A percentile compares a stretch with the other conserved stretches of the same genome.
phyloP scores from a whole-genome alignment of 2,113 vertebrate species.

The Megaleporinus macrocephalus region DNA sequence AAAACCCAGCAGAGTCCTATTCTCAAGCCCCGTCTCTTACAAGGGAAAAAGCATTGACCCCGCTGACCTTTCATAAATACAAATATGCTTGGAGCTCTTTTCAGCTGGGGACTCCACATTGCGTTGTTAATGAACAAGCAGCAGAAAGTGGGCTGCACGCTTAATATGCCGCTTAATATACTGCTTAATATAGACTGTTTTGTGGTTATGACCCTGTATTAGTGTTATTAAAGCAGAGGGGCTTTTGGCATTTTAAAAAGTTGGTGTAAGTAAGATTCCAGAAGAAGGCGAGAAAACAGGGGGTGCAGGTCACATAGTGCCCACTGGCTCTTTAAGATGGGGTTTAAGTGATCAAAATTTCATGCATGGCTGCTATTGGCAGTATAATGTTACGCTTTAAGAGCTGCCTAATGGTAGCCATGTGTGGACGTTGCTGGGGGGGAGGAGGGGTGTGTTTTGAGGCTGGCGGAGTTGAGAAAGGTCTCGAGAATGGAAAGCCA shows the following conservation, averaged over 20 bases:
- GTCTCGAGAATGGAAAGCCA: constrained; percentile 64
- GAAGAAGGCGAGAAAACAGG: not conserved
- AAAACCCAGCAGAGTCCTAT: constrained; percentile 56
- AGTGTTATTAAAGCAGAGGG: not conserved
- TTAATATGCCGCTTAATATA: not conserved
- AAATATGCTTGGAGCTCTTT: not conserved
- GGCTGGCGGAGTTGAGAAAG: constrained; percentile 47
- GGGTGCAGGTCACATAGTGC: constrained; percentile 65
- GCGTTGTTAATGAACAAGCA: not conserved
- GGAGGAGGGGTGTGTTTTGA: constrained; percentile 61
- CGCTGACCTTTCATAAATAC: not conserved
- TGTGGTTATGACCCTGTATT: not conserved
- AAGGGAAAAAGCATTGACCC: not conserved
- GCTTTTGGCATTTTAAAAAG: not conserved
- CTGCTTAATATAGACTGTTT: not conserved
- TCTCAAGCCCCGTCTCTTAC: not conserved
- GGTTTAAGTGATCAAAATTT: constrained; percentile 79
- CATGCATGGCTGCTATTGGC: constrained; percentile 68
- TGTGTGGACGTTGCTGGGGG: constrained; percentile 69
- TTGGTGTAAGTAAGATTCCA: not conserved
- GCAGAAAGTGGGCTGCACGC: not conserved
- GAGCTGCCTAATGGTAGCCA: constrained; percentile 75
- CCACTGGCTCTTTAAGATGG: constrained; percentile 76
- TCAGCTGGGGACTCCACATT: not conserved
- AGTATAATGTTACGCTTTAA: constrained; percentile 76